Conservation (phyloP, 1,140 invertebrate genomes). For the Leptinotarsa texana region DNA sequence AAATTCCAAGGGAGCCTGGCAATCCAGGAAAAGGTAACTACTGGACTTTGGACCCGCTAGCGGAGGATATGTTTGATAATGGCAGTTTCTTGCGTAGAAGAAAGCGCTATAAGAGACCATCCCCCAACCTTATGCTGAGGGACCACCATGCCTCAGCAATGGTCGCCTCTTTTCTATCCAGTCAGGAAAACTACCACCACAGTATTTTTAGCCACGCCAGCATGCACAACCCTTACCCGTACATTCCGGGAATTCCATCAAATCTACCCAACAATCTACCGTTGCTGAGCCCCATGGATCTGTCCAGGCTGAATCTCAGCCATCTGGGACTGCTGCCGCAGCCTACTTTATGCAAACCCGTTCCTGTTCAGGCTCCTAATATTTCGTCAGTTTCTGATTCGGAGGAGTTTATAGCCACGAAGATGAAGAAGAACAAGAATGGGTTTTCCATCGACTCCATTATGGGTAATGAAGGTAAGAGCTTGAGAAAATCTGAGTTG, state of each 20-base stretch:
- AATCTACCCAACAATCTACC: constrained; percentile 43
- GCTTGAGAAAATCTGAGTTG: too few relatives aligned
- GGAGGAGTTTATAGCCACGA: constrained; percentile 29
- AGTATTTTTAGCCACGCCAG: constrained; percentile 52
- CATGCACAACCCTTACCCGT: constrained; percentile 47
- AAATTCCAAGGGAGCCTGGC: constrained; percentile 95
- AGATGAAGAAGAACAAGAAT: constrained; percentile 51
- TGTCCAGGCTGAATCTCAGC: constrained; percentile 48
- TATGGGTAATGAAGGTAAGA: constrained; percentile 47
- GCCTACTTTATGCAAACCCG: constrained; percentile 60
- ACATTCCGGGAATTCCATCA: constrained; percentile 42
- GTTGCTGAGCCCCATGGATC: constrained; percentile 52
- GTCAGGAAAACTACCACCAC: constrained; percentile 54
- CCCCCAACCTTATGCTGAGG: constrained; percentile 62
- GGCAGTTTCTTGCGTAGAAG: constrained; percentile 93
- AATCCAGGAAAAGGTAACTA: constrained; percentile 99
- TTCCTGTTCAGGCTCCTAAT: constrained; percentile 57
- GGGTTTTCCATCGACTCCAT: constrained; percentile 54
- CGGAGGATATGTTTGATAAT: constrained; percentile 99
- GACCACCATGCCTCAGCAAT: constrained; percentile 49
- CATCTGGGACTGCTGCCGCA: constrained; percentile 49
- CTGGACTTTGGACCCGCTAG: constrained; percentile 96
- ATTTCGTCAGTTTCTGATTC: constrained; percentile 45
- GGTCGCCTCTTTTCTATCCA: constrained; percentile 49
- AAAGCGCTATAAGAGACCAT: constrained; percentile 92